A percentile compares a stretch with the other conserved stretches of the same genome.
phyloP scores from a whole-genome alignment of 2,888 invertebrate species.

The Microplitis deprimator region DNA sequence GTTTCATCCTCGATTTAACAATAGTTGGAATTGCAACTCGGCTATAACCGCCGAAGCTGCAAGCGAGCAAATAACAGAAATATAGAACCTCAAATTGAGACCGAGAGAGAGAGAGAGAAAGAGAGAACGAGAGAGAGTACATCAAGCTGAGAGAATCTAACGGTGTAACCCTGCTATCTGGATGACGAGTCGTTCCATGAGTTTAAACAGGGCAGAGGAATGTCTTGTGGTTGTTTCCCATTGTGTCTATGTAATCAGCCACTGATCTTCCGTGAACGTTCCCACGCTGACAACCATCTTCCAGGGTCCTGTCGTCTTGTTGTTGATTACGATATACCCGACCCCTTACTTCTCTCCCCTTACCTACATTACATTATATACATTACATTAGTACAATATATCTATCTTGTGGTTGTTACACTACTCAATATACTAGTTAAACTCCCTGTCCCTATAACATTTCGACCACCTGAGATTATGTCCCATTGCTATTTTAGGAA shows the following conservation, averaged over 20 bases:
- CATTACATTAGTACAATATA: background rate
- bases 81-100: background rate
- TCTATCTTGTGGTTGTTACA: background rate
- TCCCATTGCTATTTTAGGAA: too few species aligned
- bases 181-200: conserved; percentile 20
- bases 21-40: background rate
- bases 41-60: background rate
- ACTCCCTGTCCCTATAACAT: background rate
- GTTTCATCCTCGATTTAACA: conserved; percentile 1
- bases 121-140: background rate
- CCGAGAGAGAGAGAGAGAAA: background rate
- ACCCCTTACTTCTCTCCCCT: background rate
- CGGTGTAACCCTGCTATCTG: conserved; percentile 15
- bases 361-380: background rate
- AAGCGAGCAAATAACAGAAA: background rate
- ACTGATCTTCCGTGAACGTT: conserved; percentile 64
- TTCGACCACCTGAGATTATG: background rate
- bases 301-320: conserved; percentile 56
- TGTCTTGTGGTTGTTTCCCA: conserved; percentile 46
- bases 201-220: conserved; percentile 26
- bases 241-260: conserved; percentile 52
- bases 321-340: conserved; percentile 58
- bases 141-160: conserved; percentile 8
- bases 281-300: conserved; percentile 66
- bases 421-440: background rate